Evolutionary conservation across 2,797 vertebrate genomes (phyloP).

Genomic region (Rhinatrema bivittatum): DNA sequence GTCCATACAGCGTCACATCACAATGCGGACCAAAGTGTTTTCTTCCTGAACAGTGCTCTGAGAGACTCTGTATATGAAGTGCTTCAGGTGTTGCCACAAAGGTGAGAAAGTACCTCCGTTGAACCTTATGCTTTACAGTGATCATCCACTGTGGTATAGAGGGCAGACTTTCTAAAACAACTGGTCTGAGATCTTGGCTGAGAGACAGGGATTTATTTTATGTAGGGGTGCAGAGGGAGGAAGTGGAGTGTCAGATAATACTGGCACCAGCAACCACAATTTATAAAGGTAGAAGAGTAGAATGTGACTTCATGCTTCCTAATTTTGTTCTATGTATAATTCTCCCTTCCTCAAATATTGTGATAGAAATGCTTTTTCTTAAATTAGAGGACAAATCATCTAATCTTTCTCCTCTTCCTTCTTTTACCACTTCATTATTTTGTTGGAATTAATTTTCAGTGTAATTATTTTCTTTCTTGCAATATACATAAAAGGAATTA

Average conservation of each 20-base stretch:
- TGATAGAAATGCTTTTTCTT: no score
- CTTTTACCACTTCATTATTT: constrained; percentile 35
- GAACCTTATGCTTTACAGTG: constrained; percentile 26
- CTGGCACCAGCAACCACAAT: constrained; percentile 16
- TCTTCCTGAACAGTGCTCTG: constrained; percentile 29
- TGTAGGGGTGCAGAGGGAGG: constrained; percentile 19
- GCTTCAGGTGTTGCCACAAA: constrained; percentile 39
- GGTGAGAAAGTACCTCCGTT: constrained; percentile 38
- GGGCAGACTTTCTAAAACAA: constrained; percentile 27
- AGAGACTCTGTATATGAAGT: no score
- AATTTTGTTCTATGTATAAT: constrained; percentile 23
- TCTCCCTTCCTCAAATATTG: constrained; percentile 27
- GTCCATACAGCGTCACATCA: constrained; percentile 32
- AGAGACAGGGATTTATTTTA: constrained; percentile 32
- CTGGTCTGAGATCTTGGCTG: constrained; percentile 27
- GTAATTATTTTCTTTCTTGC: constrained; percentile 31
- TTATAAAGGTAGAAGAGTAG: constrained; percentile 25
- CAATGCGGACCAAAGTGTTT: constrained; percentile 44
- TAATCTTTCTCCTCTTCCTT: constrained; percentile 7
- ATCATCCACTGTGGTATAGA: constrained; percentile 15
- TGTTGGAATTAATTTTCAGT: constrained; percentile 42
- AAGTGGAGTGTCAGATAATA: constrained; percentile 29
- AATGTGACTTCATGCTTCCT: constrained; percentile 32
- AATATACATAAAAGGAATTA: constrained; percentile 16
- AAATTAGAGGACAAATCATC: constrained; percentile 24